A percentile compares a stretch with the other conserved stretches of the same genome.
These are phyloP conservation scores for Zosterops hypoxanthus DNA, from an alignment of 2,113 vertebrate genomes.

Conservation along the genomic window DNA sequence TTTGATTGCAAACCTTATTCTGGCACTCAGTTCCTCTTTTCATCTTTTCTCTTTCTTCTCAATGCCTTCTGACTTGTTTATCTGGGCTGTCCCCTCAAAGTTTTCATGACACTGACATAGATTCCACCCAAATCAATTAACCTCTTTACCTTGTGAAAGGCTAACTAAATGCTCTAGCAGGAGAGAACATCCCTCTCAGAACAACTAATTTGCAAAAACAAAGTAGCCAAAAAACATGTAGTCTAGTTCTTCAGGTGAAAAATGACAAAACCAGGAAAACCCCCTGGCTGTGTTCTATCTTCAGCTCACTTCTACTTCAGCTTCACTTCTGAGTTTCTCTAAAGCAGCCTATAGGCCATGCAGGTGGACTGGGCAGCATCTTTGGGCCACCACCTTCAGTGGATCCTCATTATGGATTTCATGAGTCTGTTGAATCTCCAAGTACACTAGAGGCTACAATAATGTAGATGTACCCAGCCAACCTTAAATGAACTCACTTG, in stretches of 20 bases:
- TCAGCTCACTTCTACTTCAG: background rate
- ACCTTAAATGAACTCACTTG: background rate
- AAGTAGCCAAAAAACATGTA: background rate
- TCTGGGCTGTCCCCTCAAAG: background rate
- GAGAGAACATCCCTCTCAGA: background rate
- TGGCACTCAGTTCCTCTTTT: background rate
- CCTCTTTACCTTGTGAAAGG: background rate
- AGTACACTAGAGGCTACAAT: background rate
- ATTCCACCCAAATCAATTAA: background rate
- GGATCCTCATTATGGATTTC: background rate
- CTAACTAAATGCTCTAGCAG: background rate
- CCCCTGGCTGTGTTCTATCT: background rate
- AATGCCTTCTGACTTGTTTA: background rate
- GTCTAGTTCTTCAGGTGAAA: background rate
- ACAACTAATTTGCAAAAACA: background rate
- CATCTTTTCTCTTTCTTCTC: background rate
- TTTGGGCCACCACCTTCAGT: background rate
- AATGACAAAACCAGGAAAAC: background rate
- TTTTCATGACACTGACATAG: background rate
- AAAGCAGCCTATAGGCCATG: background rate
- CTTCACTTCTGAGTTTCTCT: background rate
- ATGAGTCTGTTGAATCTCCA: background rate
- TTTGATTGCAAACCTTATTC: background rate
- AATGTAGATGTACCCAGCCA: background rate
- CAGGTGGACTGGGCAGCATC: background rate